Evolutionary conservation across 64 coral and sea anemone genomes (phyloP).

Genomic region (Montipora capricornis): DNA sequence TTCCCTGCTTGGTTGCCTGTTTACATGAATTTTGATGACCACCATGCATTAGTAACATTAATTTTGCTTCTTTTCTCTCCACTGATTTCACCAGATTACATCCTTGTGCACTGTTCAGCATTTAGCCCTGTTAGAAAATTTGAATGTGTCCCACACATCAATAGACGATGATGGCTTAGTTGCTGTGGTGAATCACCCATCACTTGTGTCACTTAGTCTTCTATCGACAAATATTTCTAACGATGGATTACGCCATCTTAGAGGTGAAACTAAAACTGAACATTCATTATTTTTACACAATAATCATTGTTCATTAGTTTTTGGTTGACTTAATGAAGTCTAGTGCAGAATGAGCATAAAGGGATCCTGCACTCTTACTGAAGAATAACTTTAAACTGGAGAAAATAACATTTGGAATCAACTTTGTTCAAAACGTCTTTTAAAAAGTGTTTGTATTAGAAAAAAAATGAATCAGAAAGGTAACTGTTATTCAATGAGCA

Average conservation of each 20-base stretch:
- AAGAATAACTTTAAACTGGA: no score
- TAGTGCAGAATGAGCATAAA: no score
- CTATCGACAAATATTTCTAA: conserved; percentile 72
- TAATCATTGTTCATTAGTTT: neutral
- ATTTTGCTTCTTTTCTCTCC: neutral
- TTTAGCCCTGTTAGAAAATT: conserved; percentile 60
- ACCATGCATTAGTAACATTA: no score
- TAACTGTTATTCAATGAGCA: no score
- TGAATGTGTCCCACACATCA: conserved; percentile 70
- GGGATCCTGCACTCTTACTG: no score
- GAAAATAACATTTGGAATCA: no score
- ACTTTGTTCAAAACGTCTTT: no score
- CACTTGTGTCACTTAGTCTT: conserved; percentile 75
- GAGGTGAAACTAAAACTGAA: conserved; percentile 24
- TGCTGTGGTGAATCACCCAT: conserved; percentile 53
- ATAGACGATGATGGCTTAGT: conserved; percentile 64
- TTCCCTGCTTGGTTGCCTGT: no score
- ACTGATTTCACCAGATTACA: conserved; percentile 52
- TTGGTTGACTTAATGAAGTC: no score
- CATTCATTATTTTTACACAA: neutral
- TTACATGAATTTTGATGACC: no score
- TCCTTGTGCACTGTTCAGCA: conserved; percentile 53
- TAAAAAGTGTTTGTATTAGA: no score
- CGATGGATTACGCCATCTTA: conserved; percentile 62
- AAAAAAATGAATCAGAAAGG: no score